phyloP scores from a whole-genome alignment of 1,140 invertebrate species.

The Neodiprion virginianus region DNA sequence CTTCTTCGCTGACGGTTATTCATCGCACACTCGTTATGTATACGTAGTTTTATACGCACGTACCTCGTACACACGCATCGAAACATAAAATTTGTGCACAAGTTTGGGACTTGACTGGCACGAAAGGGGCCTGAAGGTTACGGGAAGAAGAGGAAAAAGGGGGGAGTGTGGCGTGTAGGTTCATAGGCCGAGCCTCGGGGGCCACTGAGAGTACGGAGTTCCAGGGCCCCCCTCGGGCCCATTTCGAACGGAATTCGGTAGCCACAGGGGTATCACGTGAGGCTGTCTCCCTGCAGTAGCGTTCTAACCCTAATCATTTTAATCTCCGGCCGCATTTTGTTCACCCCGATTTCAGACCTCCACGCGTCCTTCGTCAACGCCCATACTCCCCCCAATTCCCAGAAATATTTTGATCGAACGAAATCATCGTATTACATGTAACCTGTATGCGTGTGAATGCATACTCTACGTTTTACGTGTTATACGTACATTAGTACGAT shows the following conservation, averaged over 20 bases:
- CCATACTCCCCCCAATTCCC: conserved; percentile 4
- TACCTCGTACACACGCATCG: too few relatives aligned
- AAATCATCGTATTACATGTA: not conserved
- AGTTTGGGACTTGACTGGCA: not conserved
- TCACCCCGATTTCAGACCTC: conserved; percentile 23
- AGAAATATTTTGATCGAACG: conserved; percentile 19
- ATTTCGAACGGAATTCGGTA: conserved; percentile 55
- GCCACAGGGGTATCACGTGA: conserved; percentile 51
- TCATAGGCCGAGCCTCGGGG: not conserved
- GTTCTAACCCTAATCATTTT: conserved; percentile 52
- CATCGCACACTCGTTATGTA: too few relatives aligned
- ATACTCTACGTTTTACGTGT: too few relatives aligned
- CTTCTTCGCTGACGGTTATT: too few relatives aligned
- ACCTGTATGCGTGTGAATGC: too few relatives aligned
- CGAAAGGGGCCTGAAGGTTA: conserved; percentile 46
- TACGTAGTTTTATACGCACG: too few relatives aligned
- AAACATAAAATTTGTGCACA: conserved; percentile 11
- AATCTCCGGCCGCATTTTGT: conserved; percentile 37
- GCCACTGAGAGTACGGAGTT: conserved; percentile 25
- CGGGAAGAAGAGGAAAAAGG: conserved; percentile 54
- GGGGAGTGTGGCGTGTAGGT: conserved; percentile 52
- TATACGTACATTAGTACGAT: too few relatives aligned
- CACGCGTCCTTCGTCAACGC: conserved; percentile 13
- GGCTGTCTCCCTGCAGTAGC: conserved; percentile 39
- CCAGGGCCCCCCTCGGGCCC: conserved; percentile 33